phyloP scores from a whole-genome alignment of 2,113 vertebrate genomes.

The Fulmarus glacialis region DNA sequence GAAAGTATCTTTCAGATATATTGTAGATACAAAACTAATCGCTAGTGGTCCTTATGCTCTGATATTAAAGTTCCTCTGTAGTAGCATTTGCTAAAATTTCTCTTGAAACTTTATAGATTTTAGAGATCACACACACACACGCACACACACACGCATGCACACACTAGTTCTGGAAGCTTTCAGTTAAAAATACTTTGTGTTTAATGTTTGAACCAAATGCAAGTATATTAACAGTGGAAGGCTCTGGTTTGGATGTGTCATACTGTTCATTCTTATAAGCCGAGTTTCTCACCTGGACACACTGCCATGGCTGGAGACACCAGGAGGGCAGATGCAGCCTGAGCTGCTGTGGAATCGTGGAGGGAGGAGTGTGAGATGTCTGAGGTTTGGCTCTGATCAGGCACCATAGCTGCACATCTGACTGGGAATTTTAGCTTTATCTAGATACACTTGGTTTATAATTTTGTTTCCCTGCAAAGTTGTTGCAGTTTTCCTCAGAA shows the following conservation, averaged over 20 bases:
- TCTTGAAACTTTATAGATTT: neutral
- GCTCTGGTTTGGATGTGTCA: neutral
- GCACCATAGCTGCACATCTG: neutral
- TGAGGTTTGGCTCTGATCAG: neutral
- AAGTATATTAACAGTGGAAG: neutral
- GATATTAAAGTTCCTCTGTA: neutral
- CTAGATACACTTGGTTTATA: neutral
- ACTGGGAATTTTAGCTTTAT: neutral
- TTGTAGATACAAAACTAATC: accelerated
- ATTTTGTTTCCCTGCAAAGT: neutral
- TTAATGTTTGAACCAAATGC: neutral
- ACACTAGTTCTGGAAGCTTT: neutral
- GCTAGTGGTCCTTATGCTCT: accelerated
- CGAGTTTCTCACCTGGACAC: neutral
- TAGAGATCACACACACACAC: neutral
- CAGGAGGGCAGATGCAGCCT: neutral
- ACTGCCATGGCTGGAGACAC: neutral
- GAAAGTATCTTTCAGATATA: neutral
- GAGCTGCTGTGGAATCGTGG: neutral
- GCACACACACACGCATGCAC: accelerated
- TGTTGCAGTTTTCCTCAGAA: neutral
- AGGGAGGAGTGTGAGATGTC: neutral
- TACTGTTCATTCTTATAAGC: neutral
- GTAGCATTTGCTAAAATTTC: neutral
- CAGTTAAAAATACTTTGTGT: neutral